Percentiles rank a stretch among this genome's conserved stretches.
Evolutionary conservation across 2,888 invertebrate genomes (phyloP).

Genomic region (Unio pictorum): DNA sequence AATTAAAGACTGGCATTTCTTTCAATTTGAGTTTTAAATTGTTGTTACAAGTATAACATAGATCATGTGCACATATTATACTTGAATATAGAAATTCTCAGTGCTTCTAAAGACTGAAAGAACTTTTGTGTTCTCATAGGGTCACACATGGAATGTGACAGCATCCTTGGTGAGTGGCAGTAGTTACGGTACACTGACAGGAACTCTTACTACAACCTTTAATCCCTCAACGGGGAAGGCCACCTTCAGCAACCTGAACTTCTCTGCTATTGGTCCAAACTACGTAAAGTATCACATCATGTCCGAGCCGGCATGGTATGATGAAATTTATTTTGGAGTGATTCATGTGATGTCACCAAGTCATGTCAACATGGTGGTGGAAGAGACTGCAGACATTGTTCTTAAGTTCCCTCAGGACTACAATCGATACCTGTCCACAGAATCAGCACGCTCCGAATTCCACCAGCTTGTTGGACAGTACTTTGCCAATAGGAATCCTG

Average conservation of each 20-base stretch:
- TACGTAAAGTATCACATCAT: constrained; percentile 24
- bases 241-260: constrained; percentile 29
- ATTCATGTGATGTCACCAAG: constrained; percentile 19
- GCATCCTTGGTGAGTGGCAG: constrained; percentile 9
- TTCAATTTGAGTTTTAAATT: too few relatives aligned
- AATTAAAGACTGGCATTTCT: too few relatives aligned
- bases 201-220: constrained; percentile 15
- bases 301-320: constrained; percentile 34
- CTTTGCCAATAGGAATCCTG: constrained; percentile 15
- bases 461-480: constrained; percentile 19
- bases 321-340: constrained; percentile 17
- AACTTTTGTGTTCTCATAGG: constrained; percentile 13
- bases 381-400: constrained; percentile 18
- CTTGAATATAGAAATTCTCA: too few relatives aligned
- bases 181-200: constrained; percentile 18
- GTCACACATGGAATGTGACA: constrained; percentile 36
- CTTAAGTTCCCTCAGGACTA: constrained; percentile 34
- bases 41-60: too few relatives aligned
- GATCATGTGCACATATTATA: too few relatives aligned
- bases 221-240: constrained; percentile 22
- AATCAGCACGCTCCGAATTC: constrained; percentile 10
- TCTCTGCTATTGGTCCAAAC: constrained; percentile 32
- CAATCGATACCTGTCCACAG: constrained; percentile 12
- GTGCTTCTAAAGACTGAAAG: too few relatives aligned
- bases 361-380: constrained; percentile 13